Percentiles rank a stretch among this genome's conserved stretches.
phyloP scores from a whole-genome alignment of 2,888 invertebrate species.

The Arctia plantaginis region DNA sequence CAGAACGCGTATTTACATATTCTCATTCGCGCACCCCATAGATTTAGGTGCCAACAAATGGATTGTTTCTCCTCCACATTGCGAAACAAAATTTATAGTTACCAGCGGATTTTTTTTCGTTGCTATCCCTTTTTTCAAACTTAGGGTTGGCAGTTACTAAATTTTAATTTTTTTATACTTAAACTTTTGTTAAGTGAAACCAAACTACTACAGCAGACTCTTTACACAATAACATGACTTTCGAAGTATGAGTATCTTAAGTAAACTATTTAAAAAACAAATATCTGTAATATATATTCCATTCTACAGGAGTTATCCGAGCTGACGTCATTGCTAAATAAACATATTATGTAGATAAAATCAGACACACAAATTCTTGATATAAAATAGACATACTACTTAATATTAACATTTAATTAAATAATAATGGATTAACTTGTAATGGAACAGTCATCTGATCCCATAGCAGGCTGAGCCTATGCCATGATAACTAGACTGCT shows the following conservation, averaged over 20 bases:
- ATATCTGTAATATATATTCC: not conserved
- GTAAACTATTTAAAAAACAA: too few relatives aligned
- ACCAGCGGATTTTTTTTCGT: conserved; percentile 64
- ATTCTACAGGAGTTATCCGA: not conserved
- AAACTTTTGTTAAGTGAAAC: too few relatives aligned
- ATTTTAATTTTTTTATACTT: not conserved
- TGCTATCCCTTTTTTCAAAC: conserved; percentile 42
- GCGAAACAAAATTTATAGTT: conserved; percentile 76
- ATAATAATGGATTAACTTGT: too few relatives aligned
- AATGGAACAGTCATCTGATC: too few relatives aligned
- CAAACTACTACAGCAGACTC: too few relatives aligned
- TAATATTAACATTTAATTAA: too few relatives aligned
- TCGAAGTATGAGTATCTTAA: not conserved
- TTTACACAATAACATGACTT: not conserved
- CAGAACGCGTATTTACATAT: conserved; percentile 72
- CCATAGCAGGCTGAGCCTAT: too few relatives aligned
- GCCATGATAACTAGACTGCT: not conserved
- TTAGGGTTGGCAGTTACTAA: conserved; percentile 43
- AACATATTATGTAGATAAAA: not conserved
- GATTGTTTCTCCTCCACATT: conserved; percentile 77
- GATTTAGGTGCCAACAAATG: conserved; percentile 80
- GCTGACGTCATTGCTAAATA: not conserved
- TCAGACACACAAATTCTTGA: too few relatives aligned
- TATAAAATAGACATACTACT: too few relatives aligned
- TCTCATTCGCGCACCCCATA: conserved; percentile 71